Evolutionary conservation across 1,140 invertebrate species (phyloP).

Genomic region (Drosophila leontia): DNA sequence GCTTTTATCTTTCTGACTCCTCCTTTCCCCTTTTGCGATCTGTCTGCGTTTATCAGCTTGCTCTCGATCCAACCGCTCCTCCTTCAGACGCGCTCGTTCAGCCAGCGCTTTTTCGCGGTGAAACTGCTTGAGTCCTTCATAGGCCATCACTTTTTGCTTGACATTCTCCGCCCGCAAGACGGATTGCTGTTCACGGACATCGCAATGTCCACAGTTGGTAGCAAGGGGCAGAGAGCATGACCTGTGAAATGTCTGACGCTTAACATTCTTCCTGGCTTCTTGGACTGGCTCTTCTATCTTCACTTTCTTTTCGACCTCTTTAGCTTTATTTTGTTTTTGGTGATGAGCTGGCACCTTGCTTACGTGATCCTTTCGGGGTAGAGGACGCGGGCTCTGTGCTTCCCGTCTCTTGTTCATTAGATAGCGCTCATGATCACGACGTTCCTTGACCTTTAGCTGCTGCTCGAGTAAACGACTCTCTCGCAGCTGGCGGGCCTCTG

Average conservation of each 20-base stretch:
- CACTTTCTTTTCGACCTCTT: no score
- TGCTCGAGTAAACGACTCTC: not conserved
- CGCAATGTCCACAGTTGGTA: no score
- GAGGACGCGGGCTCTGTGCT: not conserved
- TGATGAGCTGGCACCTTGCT: not conserved
- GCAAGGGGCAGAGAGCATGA: not conserved
- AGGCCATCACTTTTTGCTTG: not conserved
- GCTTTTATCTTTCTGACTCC: not conserved
- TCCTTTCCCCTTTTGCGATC: no score
- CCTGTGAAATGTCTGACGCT: no score
- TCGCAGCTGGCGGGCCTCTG: not conserved
- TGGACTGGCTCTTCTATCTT: not conserved
- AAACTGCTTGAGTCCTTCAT: slow-evolving; percentile 2
- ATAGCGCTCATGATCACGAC: slow-evolving; percentile 24
- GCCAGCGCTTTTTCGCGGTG: not conserved
- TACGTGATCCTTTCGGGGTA: not conserved
- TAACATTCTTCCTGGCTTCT: not conserved
- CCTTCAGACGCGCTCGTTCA: not conserved
- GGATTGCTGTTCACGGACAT: not conserved
- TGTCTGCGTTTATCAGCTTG: no score
- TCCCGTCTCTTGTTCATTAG: slow-evolving; percentile 6
- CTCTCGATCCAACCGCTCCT: not conserved
- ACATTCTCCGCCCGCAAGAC: not conserved
- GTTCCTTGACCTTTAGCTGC: slow-evolving; percentile 19
- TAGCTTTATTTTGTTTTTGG: not conserved